Evolutionary conservation across 2,113 vertebrate genomes (phyloP).

Genomic region (Rhineura floridana): DNA sequence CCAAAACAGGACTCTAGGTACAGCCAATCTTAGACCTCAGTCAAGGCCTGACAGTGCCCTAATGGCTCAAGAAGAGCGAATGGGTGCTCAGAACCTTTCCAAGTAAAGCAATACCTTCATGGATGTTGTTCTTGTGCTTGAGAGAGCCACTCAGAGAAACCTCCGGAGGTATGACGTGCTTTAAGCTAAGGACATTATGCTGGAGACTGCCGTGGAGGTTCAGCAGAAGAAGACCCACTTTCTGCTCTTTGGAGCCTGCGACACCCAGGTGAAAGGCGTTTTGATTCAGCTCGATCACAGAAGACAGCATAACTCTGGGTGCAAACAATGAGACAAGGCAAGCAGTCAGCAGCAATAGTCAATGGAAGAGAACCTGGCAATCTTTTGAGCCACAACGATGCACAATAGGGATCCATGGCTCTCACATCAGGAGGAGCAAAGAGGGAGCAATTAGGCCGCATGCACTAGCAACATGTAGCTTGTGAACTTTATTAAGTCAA

Average conservation of each 20-base stretch:
- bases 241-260: slow-evolving; percentile 48
- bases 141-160: slow-evolving; percentile 73
- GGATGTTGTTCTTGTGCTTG: slow-evolving; percentile 63
- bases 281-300: slow-evolving; percentile 71
- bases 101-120: slow-evolving; percentile 75
- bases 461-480: too few species aligned
- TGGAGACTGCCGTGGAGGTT: slow-evolving; percentile 72
- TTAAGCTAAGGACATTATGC: slow-evolving; percentile 72
- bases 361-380: neutral
- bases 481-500: too few species aligned
- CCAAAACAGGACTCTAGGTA: neutral
- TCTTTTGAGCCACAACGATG: neutral
- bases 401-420: too few species aligned
- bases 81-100: neutral
- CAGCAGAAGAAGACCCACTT: slow-evolving; percentile 62
- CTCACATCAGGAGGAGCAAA: too few species aligned
- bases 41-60: neutral
- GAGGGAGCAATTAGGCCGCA: too few species aligned
- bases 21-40: neutral
- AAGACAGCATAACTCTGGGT: slow-evolving; percentile 75
- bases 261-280: slow-evolving; percentile 52
- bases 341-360: neutral
- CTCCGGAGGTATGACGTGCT: slow-evolving; percentile 64
- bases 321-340: slow-evolving; percentile 30
- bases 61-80: neutral